Evolutionary conservation across 2,888 invertebrate genomes (phyloP), one percentile per base, ranked within the genome.

Genomic region (Corythucha ciliata): DNA sequence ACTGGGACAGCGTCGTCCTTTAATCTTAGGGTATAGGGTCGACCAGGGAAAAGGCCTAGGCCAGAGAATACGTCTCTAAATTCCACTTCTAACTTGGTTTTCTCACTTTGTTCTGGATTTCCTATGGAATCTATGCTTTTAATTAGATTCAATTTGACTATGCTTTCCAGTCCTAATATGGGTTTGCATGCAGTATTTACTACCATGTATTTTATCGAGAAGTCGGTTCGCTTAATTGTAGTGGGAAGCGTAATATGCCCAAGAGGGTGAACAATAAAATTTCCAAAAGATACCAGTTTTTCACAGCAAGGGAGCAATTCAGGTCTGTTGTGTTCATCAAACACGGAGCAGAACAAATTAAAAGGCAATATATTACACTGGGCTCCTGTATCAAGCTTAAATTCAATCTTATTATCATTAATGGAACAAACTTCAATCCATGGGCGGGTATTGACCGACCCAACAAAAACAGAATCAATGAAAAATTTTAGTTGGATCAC

Each of bases 11-110:
- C 57, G 52, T 54, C 40, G 20, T 59, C 48, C 40, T 55, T 56
- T 20, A 62, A n/a, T 53, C 58, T 55, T 10, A 62, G 61, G 4
- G 58, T 52, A 52, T 62, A 48, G 4, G 48, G 53, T 21, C 41
- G 16, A 29, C 53, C 48, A 18, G 48, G 32, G 18, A 53, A 32
- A 14, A 20, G n/a, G 16, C 48, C 48, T 14, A 48, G 22, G 6
- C 36, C 48, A 3, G 10, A 8, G 25, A 48, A 48, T 14, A 20
- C 34, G 3, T 39, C 14, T 21, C 7, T 6, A 18, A 18, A 48
- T 14, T 4, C 16, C 7, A 37, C 20, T 36, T 6, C 21, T 22
- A 6, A 25, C 18, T 42, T 42, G 14, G 42, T 26, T 22, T 22
- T 24, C 14, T 5, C 6, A 8, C 7, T 42, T 42, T 26, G 5